Evolutionary conservation across 2,113 vertebrate genomes (phyloP).

Genomic region (Excalfactoria chinensis): DNA sequence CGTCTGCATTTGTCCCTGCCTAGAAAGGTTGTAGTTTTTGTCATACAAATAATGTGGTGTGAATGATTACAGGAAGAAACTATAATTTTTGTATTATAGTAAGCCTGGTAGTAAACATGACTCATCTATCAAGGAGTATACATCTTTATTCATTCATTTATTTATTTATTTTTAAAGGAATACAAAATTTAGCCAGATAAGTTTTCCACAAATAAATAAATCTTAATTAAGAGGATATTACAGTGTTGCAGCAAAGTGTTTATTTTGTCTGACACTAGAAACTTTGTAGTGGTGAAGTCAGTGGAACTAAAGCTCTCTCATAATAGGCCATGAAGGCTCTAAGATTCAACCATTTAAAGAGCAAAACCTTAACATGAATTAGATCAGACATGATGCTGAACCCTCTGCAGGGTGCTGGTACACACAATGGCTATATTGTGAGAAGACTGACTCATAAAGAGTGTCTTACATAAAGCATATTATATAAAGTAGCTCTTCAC

Average conservation of each 20-base stretch:
- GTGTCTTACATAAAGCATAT: constrained; percentile 30
- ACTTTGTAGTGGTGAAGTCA: not conserved
- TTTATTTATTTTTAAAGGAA: not conserved
- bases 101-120: not conserved
- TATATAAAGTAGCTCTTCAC: constrained; percentile 41
- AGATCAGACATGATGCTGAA: constrained; percentile 26
- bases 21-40: not conserved
- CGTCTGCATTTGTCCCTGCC: not conserved
- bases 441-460: constrained; percentile 51
- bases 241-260: not conserved
- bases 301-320: not conserved
- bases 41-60: not conserved
- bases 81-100: not conserved
- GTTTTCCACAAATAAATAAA: not conserved
- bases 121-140: not conserved
- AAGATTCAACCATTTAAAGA: constrained; percentile 6
- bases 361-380: not conserved
- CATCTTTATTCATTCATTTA: too few relatives aligned
- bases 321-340: not conserved
- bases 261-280: not conserved
- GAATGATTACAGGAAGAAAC: not conserved
- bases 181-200: not conserved
- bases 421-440: constrained; percentile 17
- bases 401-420: constrained; percentile 1
- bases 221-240: not conserved